Conservation (phyloP, 2,113 vertebrate species). For the Fregetta grallaria region DNA sequence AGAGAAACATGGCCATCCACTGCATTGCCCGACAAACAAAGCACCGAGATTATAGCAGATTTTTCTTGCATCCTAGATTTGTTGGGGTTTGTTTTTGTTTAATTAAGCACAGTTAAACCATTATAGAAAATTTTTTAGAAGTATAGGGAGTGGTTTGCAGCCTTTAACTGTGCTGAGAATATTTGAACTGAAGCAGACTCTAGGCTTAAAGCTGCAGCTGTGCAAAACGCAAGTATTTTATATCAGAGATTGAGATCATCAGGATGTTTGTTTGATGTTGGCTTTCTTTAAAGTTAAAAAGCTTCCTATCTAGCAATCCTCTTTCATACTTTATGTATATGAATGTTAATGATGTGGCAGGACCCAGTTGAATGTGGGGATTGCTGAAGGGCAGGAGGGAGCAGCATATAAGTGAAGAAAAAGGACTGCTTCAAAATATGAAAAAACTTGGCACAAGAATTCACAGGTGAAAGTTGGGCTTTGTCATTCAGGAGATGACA, state of each 20-base stretch:
- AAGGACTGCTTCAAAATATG: neutral
- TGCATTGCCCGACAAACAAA: neutral
- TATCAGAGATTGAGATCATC: neutral
- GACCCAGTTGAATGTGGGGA: neutral
- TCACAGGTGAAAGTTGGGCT: neutral
- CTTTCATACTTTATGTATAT: neutral
- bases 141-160: neutral
- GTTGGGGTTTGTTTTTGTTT: neutral
- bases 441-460: neutral
- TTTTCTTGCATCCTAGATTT: neutral
- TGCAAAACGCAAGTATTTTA: neutral
- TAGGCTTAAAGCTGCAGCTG: neutral
- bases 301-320: neutral
- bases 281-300: constrained; percentile 1
- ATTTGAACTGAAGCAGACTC: neutral
- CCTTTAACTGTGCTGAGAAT: neutral
- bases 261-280: neutral
- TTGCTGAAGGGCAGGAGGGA: neutral
- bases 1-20: neutral
- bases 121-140: neutral
- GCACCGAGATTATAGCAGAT: neutral
- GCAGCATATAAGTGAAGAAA: neutral
- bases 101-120: neutral
- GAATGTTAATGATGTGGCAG: neutral
- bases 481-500: neutral